A percentile compares a stretch with the other conserved stretches of the same genome.
Conservation (phyloP, 2,888 invertebrate species). For the Hoplodrina blanda region DNA sequence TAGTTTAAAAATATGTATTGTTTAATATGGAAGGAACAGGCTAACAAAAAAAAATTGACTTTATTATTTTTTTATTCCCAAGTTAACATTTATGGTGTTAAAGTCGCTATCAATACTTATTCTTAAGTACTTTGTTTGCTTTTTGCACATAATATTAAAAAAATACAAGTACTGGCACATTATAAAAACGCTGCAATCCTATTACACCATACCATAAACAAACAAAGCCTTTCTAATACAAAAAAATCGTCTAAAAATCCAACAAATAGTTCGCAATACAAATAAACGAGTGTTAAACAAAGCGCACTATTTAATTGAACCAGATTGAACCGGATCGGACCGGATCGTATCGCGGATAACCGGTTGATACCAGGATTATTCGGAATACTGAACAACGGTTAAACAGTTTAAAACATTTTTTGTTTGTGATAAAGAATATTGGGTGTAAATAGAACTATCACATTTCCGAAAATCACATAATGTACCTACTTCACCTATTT, state of each 20-base stretch:
- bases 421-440: neutral
- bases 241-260: conserved; percentile 37
- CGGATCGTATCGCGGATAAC: conserved; percentile 45
- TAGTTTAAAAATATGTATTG: too few species aligned
- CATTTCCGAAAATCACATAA: too few species aligned
- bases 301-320: conserved; percentile 60
- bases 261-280: conserved; percentile 24
- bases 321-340: conserved; percentile 47
- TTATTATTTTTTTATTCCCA: too few species aligned
- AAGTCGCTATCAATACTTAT: too few species aligned
- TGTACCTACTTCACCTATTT: too few species aligned
- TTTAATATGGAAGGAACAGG: too few species aligned
- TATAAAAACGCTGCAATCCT: neutral
- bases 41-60: too few species aligned
- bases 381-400: conserved; percentile 52
- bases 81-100: too few species aligned
- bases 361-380: conserved; percentile 55
- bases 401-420: conserved; percentile 50
- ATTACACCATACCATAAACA: neutral
- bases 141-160: neutral
- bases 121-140: too few species aligned
- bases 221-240: conserved; percentile 17
- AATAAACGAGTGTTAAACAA: conserved; percentile 51
- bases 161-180: neutral
- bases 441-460: too few species aligned